phyloP scores from a whole-genome alignment of 2,797 vertebrate genomes.

The Benthosema pterotum region DNA sequence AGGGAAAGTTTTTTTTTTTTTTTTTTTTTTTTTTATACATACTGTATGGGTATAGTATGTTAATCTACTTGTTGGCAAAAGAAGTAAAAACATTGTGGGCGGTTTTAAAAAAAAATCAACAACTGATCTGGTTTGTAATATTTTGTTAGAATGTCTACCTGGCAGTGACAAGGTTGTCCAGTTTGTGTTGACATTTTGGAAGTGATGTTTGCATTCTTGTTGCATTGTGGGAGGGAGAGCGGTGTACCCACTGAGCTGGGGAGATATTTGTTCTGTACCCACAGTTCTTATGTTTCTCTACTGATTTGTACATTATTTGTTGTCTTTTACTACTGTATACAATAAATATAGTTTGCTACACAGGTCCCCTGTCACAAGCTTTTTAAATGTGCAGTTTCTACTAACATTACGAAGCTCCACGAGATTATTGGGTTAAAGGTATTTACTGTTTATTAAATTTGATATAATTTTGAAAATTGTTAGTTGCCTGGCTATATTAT shows the following conservation, averaged over 20 bases:
- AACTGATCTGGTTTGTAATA: slow-evolving; percentile 23
- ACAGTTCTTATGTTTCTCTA: slow-evolving; percentile 81
- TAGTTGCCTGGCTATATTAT: no score
- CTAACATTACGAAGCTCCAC: not conserved
- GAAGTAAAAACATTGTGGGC: not conserved
- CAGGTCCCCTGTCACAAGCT: slow-evolving; percentile 62
- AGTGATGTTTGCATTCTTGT: slow-evolving; percentile 34
- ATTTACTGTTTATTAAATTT: no score
- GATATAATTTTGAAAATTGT: no score
- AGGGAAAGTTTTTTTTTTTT: slow-evolving; percentile 28
- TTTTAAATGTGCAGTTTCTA: slow-evolving; percentile 19
- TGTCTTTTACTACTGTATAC: slow-evolving; percentile 90
- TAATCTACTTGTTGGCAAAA: no score
- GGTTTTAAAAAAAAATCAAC: slow-evolving; percentile 17
- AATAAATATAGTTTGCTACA: slow-evolving; percentile 93
- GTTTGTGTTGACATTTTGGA: slow-evolving; percentile 23
- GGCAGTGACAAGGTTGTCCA: slow-evolving; percentile 36
- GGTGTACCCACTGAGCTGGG: slow-evolving; percentile 38
- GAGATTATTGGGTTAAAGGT: not conserved
- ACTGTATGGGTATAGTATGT: slow-evolving; percentile 2
- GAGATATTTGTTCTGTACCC: slow-evolving; percentile 59
- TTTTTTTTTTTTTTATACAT: not conserved
- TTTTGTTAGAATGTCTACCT: slow-evolving; percentile 5
- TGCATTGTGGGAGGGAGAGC: slow-evolving; percentile 43
- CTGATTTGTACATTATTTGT: slow-evolving; percentile 89